These are phyloP conservation scores for Xestia sexstrigata DNA, from an alignment of 2,888 invertebrate species.

Conservation along the genomic window DNA sequence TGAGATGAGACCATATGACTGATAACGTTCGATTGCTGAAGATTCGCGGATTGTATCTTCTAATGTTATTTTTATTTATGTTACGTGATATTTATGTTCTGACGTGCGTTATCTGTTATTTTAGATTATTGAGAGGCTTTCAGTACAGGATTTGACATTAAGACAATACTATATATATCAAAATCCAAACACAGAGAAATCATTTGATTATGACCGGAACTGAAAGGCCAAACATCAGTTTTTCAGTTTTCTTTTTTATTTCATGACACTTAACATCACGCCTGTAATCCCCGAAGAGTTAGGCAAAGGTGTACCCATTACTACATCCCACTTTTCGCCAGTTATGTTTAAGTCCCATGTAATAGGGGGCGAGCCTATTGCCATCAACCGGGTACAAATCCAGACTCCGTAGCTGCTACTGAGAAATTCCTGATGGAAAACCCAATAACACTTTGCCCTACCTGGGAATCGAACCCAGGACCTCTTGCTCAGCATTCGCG, in stretches of 20 bases:
- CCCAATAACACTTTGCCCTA: too few relatives aligned
- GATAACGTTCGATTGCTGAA: conserved; percentile 26
- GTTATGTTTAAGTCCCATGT: too few relatives aligned
- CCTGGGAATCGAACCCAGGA: too few relatives aligned
- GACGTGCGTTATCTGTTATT: conserved; percentile 1
- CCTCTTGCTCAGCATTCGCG: too few relatives aligned
- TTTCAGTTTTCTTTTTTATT: not conserved
- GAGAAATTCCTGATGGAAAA: too few relatives aligned
- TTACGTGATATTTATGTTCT: conserved; percentile 18
- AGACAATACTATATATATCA: not conserved
- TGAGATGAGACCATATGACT: conserved; percentile 34
- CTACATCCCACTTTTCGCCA: too few relatives aligned
- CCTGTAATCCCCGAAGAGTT: too few relatives aligned
- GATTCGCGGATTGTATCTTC: conserved; percentile 24
- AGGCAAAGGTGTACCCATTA: too few relatives aligned
- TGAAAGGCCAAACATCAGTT: not conserved
- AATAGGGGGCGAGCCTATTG: too few relatives aligned
- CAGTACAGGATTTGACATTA: not conserved
- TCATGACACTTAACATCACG: too few relatives aligned
- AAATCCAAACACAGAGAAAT: not conserved
- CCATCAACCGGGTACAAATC: too few relatives aligned
- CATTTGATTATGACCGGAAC: not conserved
- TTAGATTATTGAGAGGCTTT: not conserved
- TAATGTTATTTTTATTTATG: conserved; percentile 19
- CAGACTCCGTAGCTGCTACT: too few relatives aligned